Percentiles rank a stretch among this genome's conserved stretches.
Evolutionary conservation across 2,797 vertebrate genomes (phyloP).

Genomic region (Gymnoscopelus microlampas): DNA sequence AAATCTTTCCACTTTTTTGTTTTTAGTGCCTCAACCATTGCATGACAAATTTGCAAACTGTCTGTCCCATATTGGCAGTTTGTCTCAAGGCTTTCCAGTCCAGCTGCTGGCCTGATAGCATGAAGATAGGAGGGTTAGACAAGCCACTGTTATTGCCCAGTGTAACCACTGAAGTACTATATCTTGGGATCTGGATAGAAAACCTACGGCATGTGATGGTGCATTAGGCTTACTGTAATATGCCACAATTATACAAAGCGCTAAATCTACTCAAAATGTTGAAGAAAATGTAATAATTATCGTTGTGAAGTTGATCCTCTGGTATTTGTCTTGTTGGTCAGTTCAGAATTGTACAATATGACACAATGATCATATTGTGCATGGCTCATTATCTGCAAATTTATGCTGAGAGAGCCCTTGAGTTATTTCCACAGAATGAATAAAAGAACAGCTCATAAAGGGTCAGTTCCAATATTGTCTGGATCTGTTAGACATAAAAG

Average conservation of each 20-base stretch:
- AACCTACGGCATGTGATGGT: neutral
- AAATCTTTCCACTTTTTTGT: too few relatives aligned
- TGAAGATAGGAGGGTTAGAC: too few relatives aligned
- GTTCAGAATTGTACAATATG: neutral
- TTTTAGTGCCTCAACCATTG: too few relatives aligned
- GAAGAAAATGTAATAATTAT: too few relatives aligned
- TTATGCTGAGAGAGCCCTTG: conserved; percentile 8
- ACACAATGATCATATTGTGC: conserved; percentile 1
- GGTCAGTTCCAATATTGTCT: neutral
- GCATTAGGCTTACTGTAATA: neutral
- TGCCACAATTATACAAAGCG: neutral
- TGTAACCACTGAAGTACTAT: too few relatives aligned
- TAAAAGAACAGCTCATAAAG: conserved; percentile 11
- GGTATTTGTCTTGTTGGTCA: neutral
- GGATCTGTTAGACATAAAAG: conserved; percentile 8
- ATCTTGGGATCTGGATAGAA: neutral
- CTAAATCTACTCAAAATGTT: neutral
- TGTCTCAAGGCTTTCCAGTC: too few relatives aligned
- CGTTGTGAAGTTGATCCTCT: neutral
- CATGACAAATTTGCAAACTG: too few relatives aligned
- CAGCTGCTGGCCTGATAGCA: too few relatives aligned
- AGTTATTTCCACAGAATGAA: conserved; percentile 17
- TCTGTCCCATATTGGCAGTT: too few relatives aligned
- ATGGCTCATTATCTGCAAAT: conserved; percentile 10
- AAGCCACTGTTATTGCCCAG: too few relatives aligned